These are phyloP conservation scores for Tupaia tana DNA, from an alignment of 2,113 vertebrate species.

Conservation along the genomic window DNA sequence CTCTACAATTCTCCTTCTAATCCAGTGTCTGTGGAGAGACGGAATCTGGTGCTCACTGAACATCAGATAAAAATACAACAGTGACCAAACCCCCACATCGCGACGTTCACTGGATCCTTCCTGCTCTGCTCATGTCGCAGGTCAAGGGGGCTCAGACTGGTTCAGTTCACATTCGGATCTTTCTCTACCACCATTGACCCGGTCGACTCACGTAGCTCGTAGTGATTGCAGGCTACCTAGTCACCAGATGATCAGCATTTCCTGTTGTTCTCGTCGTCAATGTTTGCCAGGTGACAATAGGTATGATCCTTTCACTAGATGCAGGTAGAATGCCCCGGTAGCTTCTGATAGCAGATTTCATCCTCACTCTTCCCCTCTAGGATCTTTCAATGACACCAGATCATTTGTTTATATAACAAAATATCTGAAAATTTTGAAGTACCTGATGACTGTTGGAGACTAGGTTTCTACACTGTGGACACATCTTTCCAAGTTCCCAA, in stretches of 20 bases:
- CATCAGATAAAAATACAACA: too few species aligned
- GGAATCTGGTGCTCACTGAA: too few species aligned
- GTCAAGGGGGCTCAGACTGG: background rate
- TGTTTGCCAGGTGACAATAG: rapidly evolving
- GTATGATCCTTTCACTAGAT: rapidly evolving
- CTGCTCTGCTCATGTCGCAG: too few species aligned
- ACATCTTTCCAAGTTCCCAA: background rate
- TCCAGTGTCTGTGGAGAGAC: too few species aligned
- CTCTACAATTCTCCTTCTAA: background rate
- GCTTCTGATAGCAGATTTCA: background rate
- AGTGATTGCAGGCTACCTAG: background rate
- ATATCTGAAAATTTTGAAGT: too few species aligned
- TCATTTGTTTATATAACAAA: too few species aligned
- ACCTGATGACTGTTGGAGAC: rapidly evolving
- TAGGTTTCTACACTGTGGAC: background rate
- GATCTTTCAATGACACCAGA: background rate
- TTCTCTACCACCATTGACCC: rapidly evolving
- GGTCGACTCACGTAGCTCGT: rapidly evolving
- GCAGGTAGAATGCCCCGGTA: background rate
- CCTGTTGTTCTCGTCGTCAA: rapidly evolving
- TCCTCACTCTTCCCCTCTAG: background rate
- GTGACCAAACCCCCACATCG: too few species aligned
- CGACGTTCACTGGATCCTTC: too few species aligned
- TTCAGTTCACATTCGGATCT: background rate
- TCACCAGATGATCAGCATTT: too few species aligned